These are phyloP conservation scores for Phaonia tiefii DNA, from an alignment of 2,888 invertebrate species.

Conservation along the genomic window DNA sequence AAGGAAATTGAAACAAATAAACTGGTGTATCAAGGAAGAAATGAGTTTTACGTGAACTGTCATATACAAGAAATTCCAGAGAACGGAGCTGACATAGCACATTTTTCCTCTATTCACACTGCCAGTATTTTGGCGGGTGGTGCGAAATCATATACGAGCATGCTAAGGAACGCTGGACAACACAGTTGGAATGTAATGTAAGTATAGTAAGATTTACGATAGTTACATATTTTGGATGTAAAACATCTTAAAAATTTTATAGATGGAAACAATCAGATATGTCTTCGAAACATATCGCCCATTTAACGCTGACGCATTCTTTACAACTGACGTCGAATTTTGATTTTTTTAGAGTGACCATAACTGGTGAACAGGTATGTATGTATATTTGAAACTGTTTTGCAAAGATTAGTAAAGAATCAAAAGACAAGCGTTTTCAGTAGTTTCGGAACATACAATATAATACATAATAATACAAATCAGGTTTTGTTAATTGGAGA, in stretches of 20 bases:
- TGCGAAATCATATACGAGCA: slow-evolving; percentile 75
- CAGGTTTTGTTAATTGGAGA: no score
- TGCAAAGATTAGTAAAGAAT: no score
- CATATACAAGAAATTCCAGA: slow-evolving; percentile 91
- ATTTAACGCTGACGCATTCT: slow-evolving; percentile 84
- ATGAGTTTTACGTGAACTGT: slow-evolving; percentile 88
- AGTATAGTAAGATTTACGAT: slow-evolving; percentile 38
- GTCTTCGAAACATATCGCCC: slow-evolving; percentile 83
- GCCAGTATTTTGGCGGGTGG: slow-evolving; percentile 83
- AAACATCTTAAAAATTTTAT: background rate
- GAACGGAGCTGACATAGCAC: slow-evolving; percentile 93
- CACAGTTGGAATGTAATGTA: slow-evolving; percentile 83
- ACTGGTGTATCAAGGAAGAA: slow-evolving; percentile 88
- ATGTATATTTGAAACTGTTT: no score
- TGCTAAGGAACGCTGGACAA: slow-evolving; percentile 78
- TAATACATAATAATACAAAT: no score
- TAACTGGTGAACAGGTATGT: slow-evolving; percentile 85
- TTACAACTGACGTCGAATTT: slow-evolving; percentile 84
- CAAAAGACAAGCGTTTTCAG: no score
- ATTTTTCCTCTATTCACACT: slow-evolving; percentile 89
- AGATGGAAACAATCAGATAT: slow-evolving; percentile 81
- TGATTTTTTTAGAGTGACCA: slow-evolving; percentile 83
- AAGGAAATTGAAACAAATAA: slow-evolving; percentile 82
- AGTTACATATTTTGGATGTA: background rate
- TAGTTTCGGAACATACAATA: no score